phyloP scores from a whole-genome alignment of 1,140 invertebrate genomes.

The Drosophila murphyi region DNA sequence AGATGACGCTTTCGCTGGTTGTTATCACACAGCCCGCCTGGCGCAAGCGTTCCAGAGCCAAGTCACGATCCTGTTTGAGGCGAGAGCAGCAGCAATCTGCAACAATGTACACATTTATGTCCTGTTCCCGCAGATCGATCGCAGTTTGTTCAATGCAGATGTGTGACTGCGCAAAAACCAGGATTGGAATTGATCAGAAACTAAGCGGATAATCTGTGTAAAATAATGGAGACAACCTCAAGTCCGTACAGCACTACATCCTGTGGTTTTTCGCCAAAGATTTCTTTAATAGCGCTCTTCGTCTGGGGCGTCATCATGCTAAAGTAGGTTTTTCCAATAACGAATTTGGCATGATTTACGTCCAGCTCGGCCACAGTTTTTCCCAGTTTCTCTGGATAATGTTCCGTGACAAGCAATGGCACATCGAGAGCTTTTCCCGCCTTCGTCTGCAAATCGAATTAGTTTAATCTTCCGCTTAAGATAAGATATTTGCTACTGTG shows the following conservation, averaged over 20 bases:
- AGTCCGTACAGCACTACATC: slow-evolving; percentile 93
- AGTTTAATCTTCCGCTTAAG: slow-evolving; percentile 22
- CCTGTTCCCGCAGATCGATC: slow-evolving; percentile 90
- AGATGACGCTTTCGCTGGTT: slow-evolving; percentile 92
- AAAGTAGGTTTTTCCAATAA: slow-evolving; percentile 93
- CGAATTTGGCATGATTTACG: slow-evolving; percentile 87
- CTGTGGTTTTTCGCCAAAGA: slow-evolving; percentile 85
- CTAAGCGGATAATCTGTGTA: too few species aligned
- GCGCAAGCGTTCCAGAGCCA: slow-evolving; percentile 90
- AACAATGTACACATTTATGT: slow-evolving; percentile 92
- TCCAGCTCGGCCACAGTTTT: slow-evolving; percentile 91
- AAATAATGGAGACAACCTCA: slow-evolving; percentile 85
- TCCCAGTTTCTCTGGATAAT: slow-evolving; percentile 91
- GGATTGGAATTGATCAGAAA: background rate
- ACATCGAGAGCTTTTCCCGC: slow-evolving; percentile 91
- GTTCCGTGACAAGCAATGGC: slow-evolving; percentile 93
- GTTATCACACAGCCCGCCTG: slow-evolving; percentile 91
- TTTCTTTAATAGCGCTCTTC: slow-evolving; percentile 86
- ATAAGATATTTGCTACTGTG: slow-evolving; percentile 36
- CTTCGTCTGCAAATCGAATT: slow-evolving; percentile 86
- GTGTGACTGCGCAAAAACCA: slow-evolving; percentile 86
- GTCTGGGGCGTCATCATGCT: slow-evolving; percentile 94
- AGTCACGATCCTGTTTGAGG: slow-evolving; percentile 87
- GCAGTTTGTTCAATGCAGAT: slow-evolving; percentile 95
- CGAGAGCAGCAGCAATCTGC: slow-evolving; percentile 94